Percentiles rank a stretch among this genome's conserved stretches.
These are phyloP conservation scores for Dolichopus griseipennis DNA, from an alignment of 2,888 invertebrate species.

Conservation along the genomic window DNA sequence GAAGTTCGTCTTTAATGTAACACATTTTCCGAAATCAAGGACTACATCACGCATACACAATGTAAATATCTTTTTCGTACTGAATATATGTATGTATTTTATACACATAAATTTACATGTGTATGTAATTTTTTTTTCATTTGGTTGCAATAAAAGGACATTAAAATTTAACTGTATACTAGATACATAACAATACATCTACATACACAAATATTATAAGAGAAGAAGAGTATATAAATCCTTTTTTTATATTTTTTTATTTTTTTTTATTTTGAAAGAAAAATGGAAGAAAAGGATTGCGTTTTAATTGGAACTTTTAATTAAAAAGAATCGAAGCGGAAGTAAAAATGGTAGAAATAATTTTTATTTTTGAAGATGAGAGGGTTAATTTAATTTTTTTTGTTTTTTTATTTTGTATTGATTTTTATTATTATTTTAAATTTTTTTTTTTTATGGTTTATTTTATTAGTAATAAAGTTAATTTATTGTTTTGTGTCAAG, in stretches of 20 bases:
- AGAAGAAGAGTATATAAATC: background rate
- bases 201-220: background rate
- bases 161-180: too few species aligned
- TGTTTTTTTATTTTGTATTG: too few species aligned
- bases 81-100: background rate
- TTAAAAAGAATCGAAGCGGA: conserved; percentile 6
- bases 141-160: background rate
- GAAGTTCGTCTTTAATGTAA: too few species aligned
- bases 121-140: background rate
- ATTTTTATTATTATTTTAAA: too few species aligned
- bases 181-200: too few species aligned
- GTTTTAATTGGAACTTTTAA: conserved; percentile 10
- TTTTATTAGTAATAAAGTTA: background rate
- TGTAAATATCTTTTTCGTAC: background rate
- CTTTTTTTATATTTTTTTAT: background rate
- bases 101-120: too few species aligned
- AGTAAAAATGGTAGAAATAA: background rate
- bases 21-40: too few species aligned
- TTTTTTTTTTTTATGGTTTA: background rate
- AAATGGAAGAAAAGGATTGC: conserved; percentile 7
- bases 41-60: too few species aligned
- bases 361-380: background rate
- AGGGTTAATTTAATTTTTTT: background rate
- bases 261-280: too few species aligned
- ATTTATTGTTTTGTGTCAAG: background rate